Percentiles rank a stretch among this genome's conserved stretches.
Evolutionary conservation across 2,797 vertebrate genomes (phyloP).

Genomic region (Triplophysa bombifrons): DNA sequence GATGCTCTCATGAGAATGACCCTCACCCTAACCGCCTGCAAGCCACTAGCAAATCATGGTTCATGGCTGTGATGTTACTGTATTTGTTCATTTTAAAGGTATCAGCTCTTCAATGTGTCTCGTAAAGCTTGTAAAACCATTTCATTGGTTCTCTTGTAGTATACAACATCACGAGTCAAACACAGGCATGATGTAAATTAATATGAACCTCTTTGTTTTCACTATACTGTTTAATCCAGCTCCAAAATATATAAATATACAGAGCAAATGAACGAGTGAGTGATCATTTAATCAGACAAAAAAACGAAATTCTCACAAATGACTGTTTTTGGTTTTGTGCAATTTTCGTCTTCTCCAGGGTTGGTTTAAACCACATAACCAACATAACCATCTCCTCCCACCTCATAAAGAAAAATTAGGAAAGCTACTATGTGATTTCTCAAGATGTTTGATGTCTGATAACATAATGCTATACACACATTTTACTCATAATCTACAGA

Average conservation of each 20-base stretch:
- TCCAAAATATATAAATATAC: not conserved
- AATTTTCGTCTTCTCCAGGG: constrained; percentile 6
- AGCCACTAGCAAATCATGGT: not conserved
- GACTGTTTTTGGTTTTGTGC: constrained; percentile 20
- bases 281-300: not conserved
- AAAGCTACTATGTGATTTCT: constrained; percentile 1
- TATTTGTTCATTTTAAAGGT: not conserved
- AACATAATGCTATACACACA: constrained; percentile 18
- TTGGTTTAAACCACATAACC: constrained; percentile 32
- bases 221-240: too few relatives aligned
- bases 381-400: not conserved
- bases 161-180: not conserved
- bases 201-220: too few relatives aligned
- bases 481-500: constrained; percentile 1
- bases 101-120: not conserved
- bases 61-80: not conserved
- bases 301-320: constrained; percentile 20
- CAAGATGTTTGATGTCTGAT: constrained; percentile 25
- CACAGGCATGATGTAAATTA: not conserved
- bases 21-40: not conserved
- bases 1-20: not conserved
- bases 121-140: not conserved
- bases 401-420: constrained; percentile 22
- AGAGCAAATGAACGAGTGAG: not conserved
- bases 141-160: not conserved